These are phyloP conservation scores for Gobio gobio DNA, from an alignment of 2,113 vertebrate genomes.

Conservation along the genomic window DNA sequence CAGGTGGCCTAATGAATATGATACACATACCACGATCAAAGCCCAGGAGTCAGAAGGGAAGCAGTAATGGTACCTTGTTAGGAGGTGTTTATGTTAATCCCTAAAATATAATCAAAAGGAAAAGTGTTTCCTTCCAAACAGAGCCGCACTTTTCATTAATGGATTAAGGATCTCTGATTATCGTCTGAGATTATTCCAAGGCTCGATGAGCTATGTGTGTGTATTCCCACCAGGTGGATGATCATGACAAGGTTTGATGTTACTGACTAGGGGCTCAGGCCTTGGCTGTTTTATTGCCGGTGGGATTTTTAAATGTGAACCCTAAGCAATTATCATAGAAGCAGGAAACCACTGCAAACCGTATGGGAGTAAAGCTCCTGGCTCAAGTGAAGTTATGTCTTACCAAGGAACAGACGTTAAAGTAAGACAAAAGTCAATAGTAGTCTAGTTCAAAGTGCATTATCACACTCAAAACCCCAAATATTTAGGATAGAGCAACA, in stretches of 20 bases:
- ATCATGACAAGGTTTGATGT: constrained; percentile 21
- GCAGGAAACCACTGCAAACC: constrained; percentile 80
- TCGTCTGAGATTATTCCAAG: not conserved
- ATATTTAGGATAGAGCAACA: constrained; percentile 6
- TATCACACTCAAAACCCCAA: not conserved
- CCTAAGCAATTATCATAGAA: constrained; percentile 73
- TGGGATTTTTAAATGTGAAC: constrained; percentile 70
- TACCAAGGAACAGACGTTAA: constrained; percentile 54
- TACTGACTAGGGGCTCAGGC: constrained; percentile 65
- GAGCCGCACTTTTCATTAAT: constrained; percentile 52
- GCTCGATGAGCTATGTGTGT: not conserved
- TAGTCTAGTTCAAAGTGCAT: not conserved
- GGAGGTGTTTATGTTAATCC: constrained; percentile 79
- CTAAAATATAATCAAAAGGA: constrained; percentile 76
- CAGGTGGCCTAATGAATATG: constrained; percentile 35
- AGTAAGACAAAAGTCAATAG: not conserved
- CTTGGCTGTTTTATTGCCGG: constrained; percentile 82
- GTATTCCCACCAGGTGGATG: not conserved
- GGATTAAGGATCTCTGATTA: constrained; percentile 38
- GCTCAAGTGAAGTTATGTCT: constrained; percentile 57
- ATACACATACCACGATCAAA: constrained; percentile 42
- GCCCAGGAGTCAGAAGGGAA: constrained; percentile 64
- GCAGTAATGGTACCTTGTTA: constrained; percentile 78
- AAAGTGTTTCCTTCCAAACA: constrained; percentile 79
- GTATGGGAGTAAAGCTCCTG: constrained; percentile 62